Base-by-base conservation (phyloP, 2,888 invertebrate genomes). In the Augiades crinisus region DNA sequence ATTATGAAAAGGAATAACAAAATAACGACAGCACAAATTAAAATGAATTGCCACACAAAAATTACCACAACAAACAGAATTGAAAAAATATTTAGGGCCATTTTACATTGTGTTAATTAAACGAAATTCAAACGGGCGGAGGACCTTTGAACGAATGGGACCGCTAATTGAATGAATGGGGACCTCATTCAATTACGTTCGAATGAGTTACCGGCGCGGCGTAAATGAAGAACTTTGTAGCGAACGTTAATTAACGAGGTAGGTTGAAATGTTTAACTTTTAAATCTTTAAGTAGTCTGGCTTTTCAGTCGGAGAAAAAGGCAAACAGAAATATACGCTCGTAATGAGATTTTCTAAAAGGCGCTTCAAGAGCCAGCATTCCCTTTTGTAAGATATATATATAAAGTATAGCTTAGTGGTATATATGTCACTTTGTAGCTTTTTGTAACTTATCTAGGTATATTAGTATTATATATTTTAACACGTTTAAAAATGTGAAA, bases 111-210 rank as follows among this genome's bases (percentile, higher is more conserved):
- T 19, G 8, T 17, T 36, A n/a, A 31, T 31, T 43, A 27, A 10
- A 27, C n/a, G 58, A 66, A 68, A 68, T 66, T 63, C 61, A 62
- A 43, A 54, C 60, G 60, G 57, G 63, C 40, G 37, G 40, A n/a
- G 33, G 41, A 40, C 54, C 49, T 50, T 47, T 37, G 52, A 53
- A 61, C 50, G 60, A 65, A 64, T 61, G 62, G 61, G 59, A 61
- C 54, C 63, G 61, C 67, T 76, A 76, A 77, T 79, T 72, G 71
- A 78, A 74, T 70, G 72, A 70, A 69, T 59, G 63, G 66, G 68
- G 70, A 67, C 60, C 65, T 70, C 68, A 67, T 69, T 70, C 63
- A 69, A 72, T 76, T 67, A 72, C 60, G 60, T 59, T 47, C 36
- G 60, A 63, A 59, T 57, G 58, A 61, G 62, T 62, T 63, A 61